These are phyloP conservation scores for Cybosia mesomella DNA, from an alignment of 2,888 invertebrate species.

Conservation along the genomic window DNA sequence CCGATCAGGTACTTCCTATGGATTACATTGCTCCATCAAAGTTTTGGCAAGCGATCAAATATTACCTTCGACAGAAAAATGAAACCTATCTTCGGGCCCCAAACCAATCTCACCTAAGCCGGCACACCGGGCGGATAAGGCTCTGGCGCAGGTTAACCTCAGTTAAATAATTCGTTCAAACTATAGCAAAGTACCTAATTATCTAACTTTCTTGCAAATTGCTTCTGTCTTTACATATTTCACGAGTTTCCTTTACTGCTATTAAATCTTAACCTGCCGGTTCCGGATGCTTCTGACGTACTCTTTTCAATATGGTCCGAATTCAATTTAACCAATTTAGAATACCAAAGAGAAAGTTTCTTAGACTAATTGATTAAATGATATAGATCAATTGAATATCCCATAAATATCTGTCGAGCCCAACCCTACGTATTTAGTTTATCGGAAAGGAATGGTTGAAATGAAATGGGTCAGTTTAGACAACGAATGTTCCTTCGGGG, in stretches of 20 bases:
- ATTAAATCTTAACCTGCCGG: neutral
- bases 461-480: constrained; percentile 48
- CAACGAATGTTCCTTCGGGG: constrained; percentile 31
- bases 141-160: neutral
- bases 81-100: neutral
- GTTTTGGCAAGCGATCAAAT: constrained; percentile 20
- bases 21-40: constrained; percentile 33
- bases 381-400: constrained; percentile 41
- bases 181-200: neutral
- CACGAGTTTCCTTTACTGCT: neutral
- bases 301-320: constrained; percentile 15
- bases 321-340: constrained; percentile 16
- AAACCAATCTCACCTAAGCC: neutral
- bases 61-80: neutral
- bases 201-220: neutral
- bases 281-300: neutral
- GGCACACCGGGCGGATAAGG: neutral
- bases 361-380: constrained; percentile 43
- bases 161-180: neutral
- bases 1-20: constrained; percentile 51
- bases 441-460: constrained; percentile 44
- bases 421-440: constrained; percentile 47
- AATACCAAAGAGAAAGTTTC: constrained; percentile 23
- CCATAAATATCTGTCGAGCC: constrained; percentile 46
- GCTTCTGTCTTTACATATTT: neutral